These are phyloP conservation scores for Gobio occitaniae DNA, from an alignment of 2,797 vertebrate genomes.

Conservation along the genomic window DNA sequence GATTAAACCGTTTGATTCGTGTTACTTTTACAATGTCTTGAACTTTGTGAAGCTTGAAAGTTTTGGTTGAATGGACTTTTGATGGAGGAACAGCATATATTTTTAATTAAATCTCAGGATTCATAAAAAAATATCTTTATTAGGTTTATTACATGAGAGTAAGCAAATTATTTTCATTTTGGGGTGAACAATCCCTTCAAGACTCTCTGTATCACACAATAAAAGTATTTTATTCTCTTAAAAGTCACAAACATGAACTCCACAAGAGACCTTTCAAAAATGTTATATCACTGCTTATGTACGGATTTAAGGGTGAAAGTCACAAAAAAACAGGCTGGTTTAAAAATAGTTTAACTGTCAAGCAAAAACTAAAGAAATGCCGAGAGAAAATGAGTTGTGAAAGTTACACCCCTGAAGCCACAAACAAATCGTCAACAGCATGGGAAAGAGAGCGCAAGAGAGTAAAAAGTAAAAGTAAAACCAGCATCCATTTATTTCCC, in stretches of 20 bases:
- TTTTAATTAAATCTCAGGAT: neutral
- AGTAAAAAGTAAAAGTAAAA: neutral
- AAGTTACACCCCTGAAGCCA: constrained; percentile 15
- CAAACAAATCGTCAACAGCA: constrained; percentile 8
- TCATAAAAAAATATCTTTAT: neutral
- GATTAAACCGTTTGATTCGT: no score
- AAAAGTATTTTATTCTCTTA: neutral
- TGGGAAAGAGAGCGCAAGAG: neutral
- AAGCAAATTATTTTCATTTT: neutral
- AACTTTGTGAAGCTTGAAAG: no score
- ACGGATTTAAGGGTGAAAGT: neutral
- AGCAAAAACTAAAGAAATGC: constrained; percentile 3
- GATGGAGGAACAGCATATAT: neutral
- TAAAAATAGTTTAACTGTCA: neutral
- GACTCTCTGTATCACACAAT: neutral
- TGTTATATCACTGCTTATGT: neutral
- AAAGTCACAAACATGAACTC: neutral
- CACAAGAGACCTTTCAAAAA: neutral
- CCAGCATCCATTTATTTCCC: neutral
- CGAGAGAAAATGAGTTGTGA: neutral
- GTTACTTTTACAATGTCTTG: no score
- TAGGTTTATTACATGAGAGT: neutral
- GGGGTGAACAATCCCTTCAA: neutral
- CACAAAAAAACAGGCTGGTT: neutral
- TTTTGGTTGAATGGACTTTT: no score